phyloP scores from a whole-genome alignment of 2,797 vertebrate species.

The Cygnus olor region DNA sequence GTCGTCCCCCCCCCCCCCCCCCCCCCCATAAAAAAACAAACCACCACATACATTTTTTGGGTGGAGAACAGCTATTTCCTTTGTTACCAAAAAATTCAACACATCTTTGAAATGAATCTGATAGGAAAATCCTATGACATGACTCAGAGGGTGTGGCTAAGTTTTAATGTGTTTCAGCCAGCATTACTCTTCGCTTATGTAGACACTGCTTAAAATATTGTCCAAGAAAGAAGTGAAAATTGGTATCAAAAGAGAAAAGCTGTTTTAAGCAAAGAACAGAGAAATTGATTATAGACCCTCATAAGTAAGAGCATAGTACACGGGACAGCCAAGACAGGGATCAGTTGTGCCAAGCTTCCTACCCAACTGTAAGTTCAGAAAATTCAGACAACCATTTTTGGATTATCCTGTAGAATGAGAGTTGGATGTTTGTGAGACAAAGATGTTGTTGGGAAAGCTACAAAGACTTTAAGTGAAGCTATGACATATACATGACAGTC shows the following conservation, averaged over 20 bases:
- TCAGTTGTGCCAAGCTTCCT: neutral
- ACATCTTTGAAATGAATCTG: neutral
- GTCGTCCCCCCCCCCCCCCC: neutral
- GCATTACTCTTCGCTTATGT: neutral
- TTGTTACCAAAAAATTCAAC: conserved; percentile 14
- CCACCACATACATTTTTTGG: neutral
- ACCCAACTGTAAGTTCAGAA: neutral
- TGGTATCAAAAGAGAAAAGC: conserved; percentile 11
- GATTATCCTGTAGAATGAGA: neutral
- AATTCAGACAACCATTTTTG: neutral
- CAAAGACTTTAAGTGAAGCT: neutral
- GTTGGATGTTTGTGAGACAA: neutral
- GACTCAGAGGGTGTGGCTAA: conserved; percentile 52
- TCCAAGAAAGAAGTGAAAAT: conserved; percentile 21
- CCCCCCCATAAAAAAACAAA: neutral
- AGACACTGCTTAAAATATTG: conserved; percentile 21
- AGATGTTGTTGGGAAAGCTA: neutral
- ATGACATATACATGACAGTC: neutral
- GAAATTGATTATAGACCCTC: neutral
- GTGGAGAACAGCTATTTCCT: conserved; percentile 44
- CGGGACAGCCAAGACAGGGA: neutral
- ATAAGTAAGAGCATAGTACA: neutral
- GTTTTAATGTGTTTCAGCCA: conserved; percentile 9
- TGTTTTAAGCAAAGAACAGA: neutral
- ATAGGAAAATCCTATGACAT: neutral